These are phyloP conservation scores for Anabacerthia variegaticeps DNA, from an alignment of 2,797 vertebrate genomes.

Conservation along the genomic window DNA sequence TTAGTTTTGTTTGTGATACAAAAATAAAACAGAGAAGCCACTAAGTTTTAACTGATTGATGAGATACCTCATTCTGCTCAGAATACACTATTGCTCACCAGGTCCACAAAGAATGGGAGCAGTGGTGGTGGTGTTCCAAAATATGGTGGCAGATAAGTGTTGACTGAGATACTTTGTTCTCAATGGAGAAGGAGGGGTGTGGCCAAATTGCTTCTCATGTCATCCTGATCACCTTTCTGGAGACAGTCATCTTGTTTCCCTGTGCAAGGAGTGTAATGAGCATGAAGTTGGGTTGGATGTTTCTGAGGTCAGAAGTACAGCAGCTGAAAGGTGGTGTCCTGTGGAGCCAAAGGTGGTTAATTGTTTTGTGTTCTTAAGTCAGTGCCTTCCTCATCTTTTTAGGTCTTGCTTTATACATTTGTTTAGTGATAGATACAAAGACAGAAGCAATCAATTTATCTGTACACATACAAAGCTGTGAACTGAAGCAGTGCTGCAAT, in stretches of 20 bases:
- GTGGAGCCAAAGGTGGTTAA: neutral
- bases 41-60: neutral
- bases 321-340: neutral
- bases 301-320: neutral
- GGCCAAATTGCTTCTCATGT: neutral
- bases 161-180: neutral
- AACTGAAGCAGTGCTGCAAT: neutral
- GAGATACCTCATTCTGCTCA: neutral
- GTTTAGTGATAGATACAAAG: accelerated
- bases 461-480: neutral
- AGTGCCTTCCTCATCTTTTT: neutral
- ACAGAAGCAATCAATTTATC: neutral
- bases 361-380: neutral
- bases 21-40: neutral
- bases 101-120: neutral
- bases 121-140: neutral
- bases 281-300: neutral
- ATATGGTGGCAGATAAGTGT: neutral
- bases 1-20: neutral
- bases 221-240: neutral
- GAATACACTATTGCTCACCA: neutral
- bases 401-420: neutral
- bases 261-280: neutral
- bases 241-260: neutral
- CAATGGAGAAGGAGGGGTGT: neutral